phyloP scores from a whole-genome alignment of 2,888 invertebrate genomes.

The Zaprionus bogoriensis region DNA sequence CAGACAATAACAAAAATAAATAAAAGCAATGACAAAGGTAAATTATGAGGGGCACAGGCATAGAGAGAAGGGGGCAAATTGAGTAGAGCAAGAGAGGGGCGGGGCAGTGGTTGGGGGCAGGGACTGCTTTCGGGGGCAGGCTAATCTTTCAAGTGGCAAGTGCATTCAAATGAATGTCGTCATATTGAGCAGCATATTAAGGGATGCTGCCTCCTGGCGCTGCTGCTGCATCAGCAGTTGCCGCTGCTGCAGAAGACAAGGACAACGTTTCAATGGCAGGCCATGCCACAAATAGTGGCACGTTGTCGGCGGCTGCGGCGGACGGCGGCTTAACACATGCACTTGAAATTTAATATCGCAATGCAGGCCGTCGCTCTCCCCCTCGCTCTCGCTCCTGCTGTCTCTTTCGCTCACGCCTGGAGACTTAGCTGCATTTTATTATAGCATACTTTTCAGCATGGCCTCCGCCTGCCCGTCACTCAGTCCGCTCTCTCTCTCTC shows the following conservation, averaged over 20 bases:
- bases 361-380: constrained; percentile 33
- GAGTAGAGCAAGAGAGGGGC: too few species aligned
- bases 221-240: constrained; percentile 58
- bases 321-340: constrained; percentile 72
- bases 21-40: constrained; percentile 70
- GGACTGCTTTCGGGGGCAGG: too few species aligned
- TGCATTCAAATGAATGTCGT: constrained; percentile 79
- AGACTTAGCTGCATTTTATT: constrained; percentile 76
- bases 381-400: neutral
- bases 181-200: constrained; percentile 40
- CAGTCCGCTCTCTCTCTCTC: neutral
- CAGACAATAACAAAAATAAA: constrained; percentile 56
- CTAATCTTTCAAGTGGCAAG: constrained; percentile 82
- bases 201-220: constrained; percentile 5
- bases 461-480: neutral
- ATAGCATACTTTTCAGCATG: constrained; percentile 72
- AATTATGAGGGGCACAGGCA: constrained; percentile 39
- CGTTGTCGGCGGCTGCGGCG: neutral
- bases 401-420: constrained; percentile 32
- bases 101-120: too few species aligned
- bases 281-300: constrained; percentile 28
- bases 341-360: constrained; percentile 75
- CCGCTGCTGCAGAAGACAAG: constrained; percentile 45
- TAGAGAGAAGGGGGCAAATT: neutral
- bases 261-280: constrained; percentile 70